phyloP scores from a whole-genome alignment of 1,140 invertebrate genomes.

The Zaprionus davidi region DNA sequence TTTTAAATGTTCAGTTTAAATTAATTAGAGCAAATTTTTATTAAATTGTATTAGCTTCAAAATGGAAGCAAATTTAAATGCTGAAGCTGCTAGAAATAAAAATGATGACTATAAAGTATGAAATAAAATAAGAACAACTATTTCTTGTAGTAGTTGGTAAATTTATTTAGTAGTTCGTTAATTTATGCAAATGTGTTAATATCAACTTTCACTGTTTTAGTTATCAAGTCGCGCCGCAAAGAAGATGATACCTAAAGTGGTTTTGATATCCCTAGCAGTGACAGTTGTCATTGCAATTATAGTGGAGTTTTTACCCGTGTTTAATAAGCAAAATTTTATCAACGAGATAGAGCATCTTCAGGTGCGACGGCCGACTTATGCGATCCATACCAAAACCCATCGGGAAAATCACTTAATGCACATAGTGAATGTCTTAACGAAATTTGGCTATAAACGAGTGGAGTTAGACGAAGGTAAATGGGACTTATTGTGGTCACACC shows the following conservation, averaged over 20 bases:
- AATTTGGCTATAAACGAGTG: slow-evolving; percentile 89
- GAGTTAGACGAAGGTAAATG: slow-evolving; percentile 88
- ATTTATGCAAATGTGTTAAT: background rate
- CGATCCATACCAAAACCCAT: slow-evolving; percentile 85
- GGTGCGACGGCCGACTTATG: slow-evolving; percentile 54
- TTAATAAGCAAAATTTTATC: background rate
- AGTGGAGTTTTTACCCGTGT: slow-evolving; percentile 53
- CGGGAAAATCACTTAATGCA: slow-evolving; percentile 89
- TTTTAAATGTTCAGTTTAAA: slow-evolving; percentile 43
- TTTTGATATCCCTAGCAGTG: slow-evolving; percentile 61
- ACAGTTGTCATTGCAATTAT: slow-evolving; percentile 64
- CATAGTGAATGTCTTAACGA: slow-evolving; percentile 89
- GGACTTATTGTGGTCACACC: slow-evolving; percentile 94
- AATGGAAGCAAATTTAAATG: slow-evolving; percentile 38
- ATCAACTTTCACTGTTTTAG: slow-evolving; percentile 43
- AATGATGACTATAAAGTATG: slow-evolving; percentile 8
- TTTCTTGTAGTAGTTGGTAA: no score
- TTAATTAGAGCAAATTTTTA: slow-evolving; percentile 10
- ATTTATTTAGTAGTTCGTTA: background rate
- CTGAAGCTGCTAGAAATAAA: background rate
- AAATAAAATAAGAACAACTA: background rate
- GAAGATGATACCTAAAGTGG: background rate
- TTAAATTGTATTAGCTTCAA: background rate
- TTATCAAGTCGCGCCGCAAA: slow-evolving; percentile 16
- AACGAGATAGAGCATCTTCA: slow-evolving; percentile 3